Evolutionary conservation across 2,113 vertebrate genomes (phyloP).

Genomic region (Artemisiospiza belli): DNA sequence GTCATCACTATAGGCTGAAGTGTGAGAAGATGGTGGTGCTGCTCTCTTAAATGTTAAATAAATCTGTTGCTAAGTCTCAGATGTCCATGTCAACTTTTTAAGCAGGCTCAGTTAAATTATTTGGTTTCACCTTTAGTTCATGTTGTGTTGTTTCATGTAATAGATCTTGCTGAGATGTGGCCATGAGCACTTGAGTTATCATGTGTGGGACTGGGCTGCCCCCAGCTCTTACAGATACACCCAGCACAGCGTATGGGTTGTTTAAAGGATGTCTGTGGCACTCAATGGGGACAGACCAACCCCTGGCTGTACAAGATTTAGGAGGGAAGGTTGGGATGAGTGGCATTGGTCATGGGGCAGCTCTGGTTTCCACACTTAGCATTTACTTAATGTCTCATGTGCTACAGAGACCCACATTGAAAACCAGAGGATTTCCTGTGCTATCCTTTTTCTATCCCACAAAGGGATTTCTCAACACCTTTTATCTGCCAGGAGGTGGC

Average conservation of each 20-base stretch:
- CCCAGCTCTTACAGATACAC: not conserved
- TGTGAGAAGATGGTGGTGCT: not conserved
- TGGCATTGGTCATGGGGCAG: not conserved
- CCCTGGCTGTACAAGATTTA: no score
- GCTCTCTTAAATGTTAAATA: not conserved
- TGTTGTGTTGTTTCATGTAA: not conserved
- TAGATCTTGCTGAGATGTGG: not conserved
- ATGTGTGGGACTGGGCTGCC: not conserved
- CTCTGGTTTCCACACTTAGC: not conserved
- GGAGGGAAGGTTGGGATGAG: not conserved
- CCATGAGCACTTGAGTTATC: not conserved
- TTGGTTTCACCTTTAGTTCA: not conserved
- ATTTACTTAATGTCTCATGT: not conserved
- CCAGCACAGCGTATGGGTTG: no score
- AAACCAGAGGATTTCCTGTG: not conserved
- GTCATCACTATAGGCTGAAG: not conserved
- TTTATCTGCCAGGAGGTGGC: not conserved
- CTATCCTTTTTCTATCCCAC: not conserved
- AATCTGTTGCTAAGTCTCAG: not conserved
- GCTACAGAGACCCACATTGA: not conserved
- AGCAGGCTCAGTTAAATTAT: not conserved
- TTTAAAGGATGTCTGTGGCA: not conserved
- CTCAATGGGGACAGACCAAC: not conserved
- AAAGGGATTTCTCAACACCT: not conserved
- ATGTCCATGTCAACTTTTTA: no score